Evolutionary conservation across 2,113 vertebrate species (phyloP), one percentile per base, ranked within the genome.

Genomic region (Alexandromys fortis): DNA sequence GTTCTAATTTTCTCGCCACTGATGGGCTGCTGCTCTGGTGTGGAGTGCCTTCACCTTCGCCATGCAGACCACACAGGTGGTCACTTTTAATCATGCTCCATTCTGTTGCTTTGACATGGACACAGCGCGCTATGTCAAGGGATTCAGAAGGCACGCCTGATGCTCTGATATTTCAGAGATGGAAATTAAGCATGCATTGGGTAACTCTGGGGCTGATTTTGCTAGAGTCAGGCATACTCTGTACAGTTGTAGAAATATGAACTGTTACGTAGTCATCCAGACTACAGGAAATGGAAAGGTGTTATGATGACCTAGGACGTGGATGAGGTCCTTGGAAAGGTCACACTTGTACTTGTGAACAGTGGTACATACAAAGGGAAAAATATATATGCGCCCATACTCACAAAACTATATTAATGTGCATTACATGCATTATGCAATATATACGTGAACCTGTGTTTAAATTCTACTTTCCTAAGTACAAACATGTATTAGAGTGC

Each of bases 131-230:
- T 3, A 8, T 55, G 22, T 9, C 38, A 45, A 24, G 42, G 16
- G 17, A 2, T 19, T 6, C 49, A 35, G 49, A 9, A 11, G 72
- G 85, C 7, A 72, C 73, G 7, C 7, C 12, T n/a, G 45, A 38
- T 52, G 28, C 91, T 78, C 35, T 82, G 14, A 42, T 42, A 89
- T 96, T 87, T 35, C 76, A 88, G 70, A 52, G 30, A 70, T 93
- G 55, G 47, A 87, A 75, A 75, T 89, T 26, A 68, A 68, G 68
- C 9, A 81, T 47, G 42, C 33, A 24, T 52, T 0, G 22, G 10
- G 19, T 42, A 70, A 47, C 30, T 63, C 9, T 8, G 9, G 55
- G n/a, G 19, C 14, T 72, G 70, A 2, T 72, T 17, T n/a, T 7
- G 5, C 35, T 86, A n/a, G 33, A 88, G 78, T 93, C 38, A 72